Evolutionary conservation across 2,888 invertebrate species (phyloP).

Genomic region (Volucella bombylans): DNA sequence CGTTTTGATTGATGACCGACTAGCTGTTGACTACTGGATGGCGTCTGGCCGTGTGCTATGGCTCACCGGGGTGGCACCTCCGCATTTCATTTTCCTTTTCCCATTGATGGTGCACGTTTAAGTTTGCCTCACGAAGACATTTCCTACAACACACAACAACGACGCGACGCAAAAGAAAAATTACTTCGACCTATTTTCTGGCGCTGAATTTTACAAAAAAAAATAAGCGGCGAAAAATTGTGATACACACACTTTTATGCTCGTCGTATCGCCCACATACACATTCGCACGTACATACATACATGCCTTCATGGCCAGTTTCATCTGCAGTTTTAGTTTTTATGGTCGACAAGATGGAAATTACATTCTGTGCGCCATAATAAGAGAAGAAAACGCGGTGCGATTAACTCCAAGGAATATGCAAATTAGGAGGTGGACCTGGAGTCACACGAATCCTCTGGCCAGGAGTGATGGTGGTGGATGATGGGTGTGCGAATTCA

Average conservation of each 20-base stretch:
- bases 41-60: slow-evolving; percentile 62
- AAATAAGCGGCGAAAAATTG: not conserved
- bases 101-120: slow-evolving; percentile 30
- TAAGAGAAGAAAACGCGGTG: slow-evolving; percentile 38
- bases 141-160: slow-evolving; percentile 53
- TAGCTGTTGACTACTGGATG: slow-evolving; percentile 69
- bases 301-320: slow-evolving; percentile 20
- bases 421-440: slow-evolving; percentile 33
- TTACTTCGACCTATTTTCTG: slow-evolving; percentile 60
- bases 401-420: slow-evolving; percentile 42
- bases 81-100: slow-evolving; percentile 26
- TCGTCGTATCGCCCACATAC: not conserved
- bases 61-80: slow-evolving; percentile 49
- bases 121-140: slow-evolving; percentile 60
- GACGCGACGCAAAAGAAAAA: slow-evolving; percentile 52
- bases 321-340: slow-evolving; percentile 60
- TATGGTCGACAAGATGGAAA: slow-evolving; percentile 60
- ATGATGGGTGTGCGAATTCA: not conserved
- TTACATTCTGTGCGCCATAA: slow-evolving; percentile 50
- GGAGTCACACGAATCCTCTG: not conserved
- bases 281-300: slow-evolving; percentile 14
- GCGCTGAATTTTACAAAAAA: slow-evolving; percentile 30
- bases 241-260: slow-evolving; percentile 8
- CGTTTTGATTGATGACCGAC: slow-evolving; percentile 72
- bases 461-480: not conserved